Evolutionary conservation across 2,888 invertebrate species (phyloP).

Genomic region (Drosophila hamatofila): DNA sequence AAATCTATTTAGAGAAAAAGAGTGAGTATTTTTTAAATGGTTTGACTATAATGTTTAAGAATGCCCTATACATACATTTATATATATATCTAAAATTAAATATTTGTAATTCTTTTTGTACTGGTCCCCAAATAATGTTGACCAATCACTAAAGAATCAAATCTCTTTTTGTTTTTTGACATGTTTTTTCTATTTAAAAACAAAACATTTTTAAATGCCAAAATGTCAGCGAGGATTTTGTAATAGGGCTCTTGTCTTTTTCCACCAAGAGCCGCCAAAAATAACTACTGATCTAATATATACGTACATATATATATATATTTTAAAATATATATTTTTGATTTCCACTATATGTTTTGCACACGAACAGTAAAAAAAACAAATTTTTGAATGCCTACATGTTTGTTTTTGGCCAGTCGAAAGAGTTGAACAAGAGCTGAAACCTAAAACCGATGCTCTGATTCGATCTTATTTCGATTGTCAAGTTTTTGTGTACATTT

Average conservation of each 20-base stretch:
- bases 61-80: constrained; percentile 62
- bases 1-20: constrained; percentile 84
- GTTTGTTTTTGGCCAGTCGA: constrained; percentile 75
- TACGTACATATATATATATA: constrained; percentile 17
- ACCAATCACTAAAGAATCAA: constrained; percentile 63
- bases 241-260: constrained; percentile 47
- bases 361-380: constrained; percentile 51
- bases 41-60: constrained; percentile 79
- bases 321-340: constrained; percentile 16
- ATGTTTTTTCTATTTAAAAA: constrained; percentile 73
- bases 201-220: constrained; percentile 39
- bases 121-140: constrained; percentile 59
- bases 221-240: constrained; percentile 75
- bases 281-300: constrained; percentile 27
- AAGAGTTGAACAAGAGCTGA: constrained; percentile 30
- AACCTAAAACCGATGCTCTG: constrained; percentile 14
- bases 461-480: constrained; percentile 34
- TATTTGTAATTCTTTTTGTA: constrained; percentile 50
- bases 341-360: constrained; percentile 57
- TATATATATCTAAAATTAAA: constrained; percentile 31
- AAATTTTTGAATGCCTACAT: constrained; percentile 81
- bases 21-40: constrained; percentile 85
- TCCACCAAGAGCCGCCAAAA: constrained; percentile 16
- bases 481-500: constrained; percentile 61
- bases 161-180: constrained; percentile 74